Percentiles rank a stretch among this genome's conserved stretches.
Conservation (phyloP, 2,797 vertebrate genomes). For the Gorsachius magnificus region DNA sequence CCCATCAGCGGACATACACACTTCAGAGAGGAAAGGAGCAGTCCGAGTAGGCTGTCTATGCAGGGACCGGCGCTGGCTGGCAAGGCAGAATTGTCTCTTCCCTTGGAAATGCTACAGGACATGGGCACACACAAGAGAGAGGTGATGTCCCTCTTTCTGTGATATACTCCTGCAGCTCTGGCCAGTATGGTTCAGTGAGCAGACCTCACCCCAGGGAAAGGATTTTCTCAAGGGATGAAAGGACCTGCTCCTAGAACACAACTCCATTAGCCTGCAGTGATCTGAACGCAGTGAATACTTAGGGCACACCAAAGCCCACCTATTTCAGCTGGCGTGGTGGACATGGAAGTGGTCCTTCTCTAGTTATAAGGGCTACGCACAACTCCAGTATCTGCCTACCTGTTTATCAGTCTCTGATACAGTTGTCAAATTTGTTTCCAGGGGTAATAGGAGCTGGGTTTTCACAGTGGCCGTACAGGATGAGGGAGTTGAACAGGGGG, state of each 20-base stretch:
- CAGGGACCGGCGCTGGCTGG: neutral
- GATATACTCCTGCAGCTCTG: neutral
- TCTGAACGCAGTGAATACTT: neutral
- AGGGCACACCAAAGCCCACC: neutral
- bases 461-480: neutral
- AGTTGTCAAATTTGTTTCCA: neutral
- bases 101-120: neutral
- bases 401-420: neutral
- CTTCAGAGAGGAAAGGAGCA: neutral
- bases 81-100: neutral
- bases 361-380: neutral
- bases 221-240: neutral
- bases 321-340: neutral
- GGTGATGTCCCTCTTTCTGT: neutral
- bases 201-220: neutral
- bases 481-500: neutral
- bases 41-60: accelerated
- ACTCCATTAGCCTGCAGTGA: neutral
- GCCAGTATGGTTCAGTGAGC: neutral
- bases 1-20: neutral
- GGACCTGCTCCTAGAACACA: neutral
- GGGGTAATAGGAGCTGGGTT: neutral
- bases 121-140: neutral
- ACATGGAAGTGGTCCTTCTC: neutral
- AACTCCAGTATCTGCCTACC: neutral